These are phyloP conservation scores for Oophaga pumilio DNA, from an alignment of 2,113 vertebrate species.

Conservation along the genomic window DNA sequence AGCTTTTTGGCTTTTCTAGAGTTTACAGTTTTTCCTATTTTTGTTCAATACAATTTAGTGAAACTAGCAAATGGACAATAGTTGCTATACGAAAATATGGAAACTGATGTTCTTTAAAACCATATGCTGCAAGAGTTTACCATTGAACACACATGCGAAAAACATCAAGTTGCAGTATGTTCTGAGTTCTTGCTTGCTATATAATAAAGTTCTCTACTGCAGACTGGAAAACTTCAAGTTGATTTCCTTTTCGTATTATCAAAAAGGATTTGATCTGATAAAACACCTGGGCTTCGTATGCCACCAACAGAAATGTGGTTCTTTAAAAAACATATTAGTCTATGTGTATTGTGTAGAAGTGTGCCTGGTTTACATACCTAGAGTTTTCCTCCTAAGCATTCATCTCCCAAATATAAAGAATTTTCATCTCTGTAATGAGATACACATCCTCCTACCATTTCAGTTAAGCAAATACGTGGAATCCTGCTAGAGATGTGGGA, in stretches of 20 bases:
- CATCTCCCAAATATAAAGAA: constrained; percentile 34
- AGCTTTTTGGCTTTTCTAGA: too few species aligned
- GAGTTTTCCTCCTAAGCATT: neutral
- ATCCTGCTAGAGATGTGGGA: constrained; percentile 42
- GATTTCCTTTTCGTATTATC: neutral
- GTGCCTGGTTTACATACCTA: neutral
- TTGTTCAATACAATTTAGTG: too few species aligned
- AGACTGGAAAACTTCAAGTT: neutral
- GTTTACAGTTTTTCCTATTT: too few species aligned
- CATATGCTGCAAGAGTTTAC: neutral
- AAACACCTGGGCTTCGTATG: neutral
- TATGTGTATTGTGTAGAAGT: neutral
- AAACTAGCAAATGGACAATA: neutral
- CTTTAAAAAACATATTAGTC: neutral
- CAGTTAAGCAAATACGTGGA: constrained; percentile 49
- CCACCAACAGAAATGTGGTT: neutral
- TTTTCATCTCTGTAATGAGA: constrained; percentile 55
- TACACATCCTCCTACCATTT: constrained; percentile 51
- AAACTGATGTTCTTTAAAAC: neutral
- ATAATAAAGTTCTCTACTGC: neutral
- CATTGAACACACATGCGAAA: neutral
- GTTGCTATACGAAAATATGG: neutral
- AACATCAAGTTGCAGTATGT: neutral
- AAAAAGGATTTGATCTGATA: neutral
- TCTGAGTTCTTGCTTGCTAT: neutral